These are phyloP conservation scores for Aphaenogaster floridana DNA, from an alignment of 1,140 invertebrate species.

Conservation along the genomic window DNA sequence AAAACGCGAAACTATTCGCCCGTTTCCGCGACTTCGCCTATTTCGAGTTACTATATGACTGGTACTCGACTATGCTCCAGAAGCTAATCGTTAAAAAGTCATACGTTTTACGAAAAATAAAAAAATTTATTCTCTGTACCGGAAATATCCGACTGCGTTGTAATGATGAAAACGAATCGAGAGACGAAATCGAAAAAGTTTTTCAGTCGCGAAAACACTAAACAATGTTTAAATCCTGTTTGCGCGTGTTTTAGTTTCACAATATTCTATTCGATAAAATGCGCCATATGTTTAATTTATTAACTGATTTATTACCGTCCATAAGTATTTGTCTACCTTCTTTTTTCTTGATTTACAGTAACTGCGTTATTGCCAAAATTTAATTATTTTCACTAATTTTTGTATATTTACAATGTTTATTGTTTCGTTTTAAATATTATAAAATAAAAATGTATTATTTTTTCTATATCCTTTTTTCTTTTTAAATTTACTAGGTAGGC, in stretches of 20 bases:
- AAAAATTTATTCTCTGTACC: slow-evolving; percentile 10
- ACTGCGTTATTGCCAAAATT: too few relatives aligned
- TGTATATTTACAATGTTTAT: too few relatives aligned
- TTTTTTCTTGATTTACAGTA: too few relatives aligned
- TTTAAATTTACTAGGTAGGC: too few relatives aligned
- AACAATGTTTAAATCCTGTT: neutral
- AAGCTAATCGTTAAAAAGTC: slow-evolving; percentile 35
- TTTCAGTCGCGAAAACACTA: neutral
- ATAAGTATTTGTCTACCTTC: too few relatives aligned
- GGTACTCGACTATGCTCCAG: neutral
- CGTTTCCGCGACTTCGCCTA: slow-evolving; percentile 53
- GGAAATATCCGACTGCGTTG: neutral
- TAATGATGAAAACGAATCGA: neutral
- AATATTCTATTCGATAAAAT: neutral
- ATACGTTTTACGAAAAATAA: neutral
- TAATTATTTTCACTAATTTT: too few relatives aligned
- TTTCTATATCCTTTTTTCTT: too few relatives aligned
- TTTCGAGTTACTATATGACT: slow-evolving; percentile 53
- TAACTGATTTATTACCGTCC: neutral
- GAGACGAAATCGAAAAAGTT: slow-evolving; percentile 4
- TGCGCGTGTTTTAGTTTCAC: neutral
- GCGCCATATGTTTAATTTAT: neutral
- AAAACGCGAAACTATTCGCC: slow-evolving; percentile 70
- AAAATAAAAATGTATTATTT: too few relatives aligned
- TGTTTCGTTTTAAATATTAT: too few relatives aligned